Evolutionary conservation across 1,140 invertebrate species (phyloP), one percentile per base, ranked within the genome.

Genomic region (Drosophila truncata): DNA sequence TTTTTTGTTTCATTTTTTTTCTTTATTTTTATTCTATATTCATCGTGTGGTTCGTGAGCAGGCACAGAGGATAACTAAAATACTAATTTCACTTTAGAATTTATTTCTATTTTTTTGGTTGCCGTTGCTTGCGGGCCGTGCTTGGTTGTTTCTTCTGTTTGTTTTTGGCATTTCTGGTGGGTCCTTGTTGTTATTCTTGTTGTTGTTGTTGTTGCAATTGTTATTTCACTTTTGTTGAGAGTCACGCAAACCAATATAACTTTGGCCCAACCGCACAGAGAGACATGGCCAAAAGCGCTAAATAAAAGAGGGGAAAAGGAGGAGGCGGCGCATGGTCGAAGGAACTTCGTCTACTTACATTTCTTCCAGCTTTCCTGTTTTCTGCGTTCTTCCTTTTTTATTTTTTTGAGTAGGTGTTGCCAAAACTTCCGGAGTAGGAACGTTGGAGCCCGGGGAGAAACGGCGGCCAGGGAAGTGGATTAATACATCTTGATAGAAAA

Each of bases 71-170:
- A 85, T 91, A 90, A 85, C 85, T 90, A 90, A 91, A 90, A 90
- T 90, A 90, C 85, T 91, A 91, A 90, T 91, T 90, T 90, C 82
- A 90, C 82, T 90, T 90, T 90, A 90, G 74, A 90, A 90, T 90
- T 90, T 85, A 77, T 82, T 90, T 82, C 60, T 49, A 69, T 83
- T 80, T 80, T 71, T 71, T 67, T n/a, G n/a, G 52, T 25, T 54
- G 20, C 13, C 13, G 31, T 4, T 14, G 49, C 58, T 42, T 23
- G 33, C 50, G 81, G 35, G 13, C 18, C 35, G 29, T 47, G 33
- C 14, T 33, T 2, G 59, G 31, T 80, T 73, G 81, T 66, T 88
- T 83, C 80, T 88, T 50, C 27, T 50, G 80, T 88, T 90, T 90
- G 75, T 73, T 90, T 90, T 88, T 90, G 78, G 81, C 78, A 74